Base-by-base conservation (phyloP, 2,888 invertebrate species). In the Seira sanloemensis region DNA sequence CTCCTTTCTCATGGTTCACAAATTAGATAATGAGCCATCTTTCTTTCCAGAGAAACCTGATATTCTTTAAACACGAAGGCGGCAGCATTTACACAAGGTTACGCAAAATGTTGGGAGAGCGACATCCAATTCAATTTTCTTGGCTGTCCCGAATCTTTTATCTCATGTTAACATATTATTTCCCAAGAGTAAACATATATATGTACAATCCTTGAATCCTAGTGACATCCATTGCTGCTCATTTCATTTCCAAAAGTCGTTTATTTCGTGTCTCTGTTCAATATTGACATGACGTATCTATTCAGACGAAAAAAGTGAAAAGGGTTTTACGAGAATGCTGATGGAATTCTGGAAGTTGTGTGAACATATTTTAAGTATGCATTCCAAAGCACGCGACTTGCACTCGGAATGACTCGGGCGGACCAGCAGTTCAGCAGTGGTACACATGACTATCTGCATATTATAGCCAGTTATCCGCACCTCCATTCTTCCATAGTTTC, bases 291-390 rank as follows among this genome's bases (percentile, higher is more conserved):
- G 23, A 23, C 21, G 7, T 62, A 23, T n/a, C 62, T 62, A 21
- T 62, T 12, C 7, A 62, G 62, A 2, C 9, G 62, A 62, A 62
- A 62, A 9, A 4, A 62, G 62, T 7, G 2, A 58, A 58, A 37
- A 19, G 21, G 62, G 4, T 18, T 62, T 62, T 23, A 16, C 21
- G 62, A n/a, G 23, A 62, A 62, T 62, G 62, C 21, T 62, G 21
- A 62, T 23, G 62, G 62, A 62, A 62, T 62, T n/a, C 21, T 62
- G 62, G 62, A 62, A 62, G 21, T 2, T 62, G 62, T 62, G 19
- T 23, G 62, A 62, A 62, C 62, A 62, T 12, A n/a, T 7, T 62
- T 62, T 62, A 62, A 62, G 23, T 16, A 23, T 62, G 21, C 62
- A 62, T 62, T 62, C 21, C 21, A 1, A 62, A 62, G n/a, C n/a